Percentiles rank a stretch among this genome's conserved stretches.
Conservation (phyloP, 1,140 invertebrate species). For the Thaumatotibia leucotreta region DNA sequence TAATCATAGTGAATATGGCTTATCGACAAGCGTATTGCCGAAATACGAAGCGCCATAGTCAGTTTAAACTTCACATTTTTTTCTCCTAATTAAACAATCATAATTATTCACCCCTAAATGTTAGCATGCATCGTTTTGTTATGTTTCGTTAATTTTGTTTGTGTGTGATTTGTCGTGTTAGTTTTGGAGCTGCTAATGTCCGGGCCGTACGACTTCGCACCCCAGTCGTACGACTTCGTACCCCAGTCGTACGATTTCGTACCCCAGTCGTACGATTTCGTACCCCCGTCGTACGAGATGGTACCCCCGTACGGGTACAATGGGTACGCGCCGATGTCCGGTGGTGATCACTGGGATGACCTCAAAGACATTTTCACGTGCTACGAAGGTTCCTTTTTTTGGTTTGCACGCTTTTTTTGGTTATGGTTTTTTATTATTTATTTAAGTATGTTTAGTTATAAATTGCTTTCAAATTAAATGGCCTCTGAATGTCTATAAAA, state of each 20-base stretch:
- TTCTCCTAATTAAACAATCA: background rate
- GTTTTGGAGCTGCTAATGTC: background rate
- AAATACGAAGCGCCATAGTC: too few species aligned
- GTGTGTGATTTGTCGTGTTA: slow-evolving; percentile 15
- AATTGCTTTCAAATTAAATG: background rate
- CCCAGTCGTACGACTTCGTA: too few species aligned
- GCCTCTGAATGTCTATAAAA: background rate
- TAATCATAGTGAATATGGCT: too few species aligned
- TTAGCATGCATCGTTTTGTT: slow-evolving; percentile 1
- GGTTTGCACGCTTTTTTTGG: slow-evolving; percentile 19
- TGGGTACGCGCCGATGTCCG: background rate
- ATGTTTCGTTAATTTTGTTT: slow-evolving; percentile 15
- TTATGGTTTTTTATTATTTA: background rate
- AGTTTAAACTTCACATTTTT: too few species aligned
- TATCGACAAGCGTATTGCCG: too few species aligned
- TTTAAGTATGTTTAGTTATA: too few species aligned
- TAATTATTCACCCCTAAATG: background rate
- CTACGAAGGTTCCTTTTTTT: slow-evolving; percentile 12
- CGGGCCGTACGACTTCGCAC: too few species aligned
- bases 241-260: too few species aligned
- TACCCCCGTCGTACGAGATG: too few species aligned
- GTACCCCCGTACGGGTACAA: too few species aligned
- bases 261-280: background rate
- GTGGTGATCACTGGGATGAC: slow-evolving; percentile 7
- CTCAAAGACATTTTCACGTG: slow-evolving; percentile 12